Conservation (phyloP, 2,888 invertebrate species). For the Lasioglossum malachurum region DNA sequence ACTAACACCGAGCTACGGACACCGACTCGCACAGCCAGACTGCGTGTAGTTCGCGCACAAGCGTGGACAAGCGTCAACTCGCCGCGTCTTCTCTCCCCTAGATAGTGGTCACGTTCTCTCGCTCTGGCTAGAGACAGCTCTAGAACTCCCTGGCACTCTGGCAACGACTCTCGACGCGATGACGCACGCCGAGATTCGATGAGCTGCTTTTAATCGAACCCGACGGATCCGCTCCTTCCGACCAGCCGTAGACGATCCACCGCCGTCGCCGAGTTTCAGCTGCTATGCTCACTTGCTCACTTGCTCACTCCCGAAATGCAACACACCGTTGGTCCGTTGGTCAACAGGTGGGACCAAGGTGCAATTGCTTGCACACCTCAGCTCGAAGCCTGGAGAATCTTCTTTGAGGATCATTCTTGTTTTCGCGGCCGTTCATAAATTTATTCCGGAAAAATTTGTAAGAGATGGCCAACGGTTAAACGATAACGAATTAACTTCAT, state of each 20-base stretch:
- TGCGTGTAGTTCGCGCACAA: conserved; percentile 50
- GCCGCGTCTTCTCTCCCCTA: conserved; percentile 43
- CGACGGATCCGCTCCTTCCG: conserved; percentile 12
- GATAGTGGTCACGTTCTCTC: background rate
- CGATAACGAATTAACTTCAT: too few species aligned
- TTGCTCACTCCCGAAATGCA: background rate
- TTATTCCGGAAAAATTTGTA: too few species aligned
- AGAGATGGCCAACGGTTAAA: too few species aligned
- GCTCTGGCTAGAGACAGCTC: background rate
- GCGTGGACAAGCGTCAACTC: conserved; percentile 19
- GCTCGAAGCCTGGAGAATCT: too few species aligned
- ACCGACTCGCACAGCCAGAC: conserved; percentile 53
- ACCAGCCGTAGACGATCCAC: background rate
- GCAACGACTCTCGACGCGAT: conserved; percentile 27
- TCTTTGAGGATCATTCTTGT: too few species aligned
- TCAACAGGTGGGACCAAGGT: too few species aligned
- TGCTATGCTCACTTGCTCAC: too few species aligned
- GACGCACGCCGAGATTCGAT: conserved; percentile 47
- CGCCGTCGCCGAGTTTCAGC: background rate
- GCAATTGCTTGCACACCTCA: too few species aligned
- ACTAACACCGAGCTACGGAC: conserved; percentile 64
- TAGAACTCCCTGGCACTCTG: conserved; percentile 14
- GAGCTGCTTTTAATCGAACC: conserved; percentile 35
- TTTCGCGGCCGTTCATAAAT: too few species aligned
- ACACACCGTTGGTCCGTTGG: background rate